Conservation (phyloP, 2,888 invertebrate species). For the Oscheius myriophilus region DNA sequence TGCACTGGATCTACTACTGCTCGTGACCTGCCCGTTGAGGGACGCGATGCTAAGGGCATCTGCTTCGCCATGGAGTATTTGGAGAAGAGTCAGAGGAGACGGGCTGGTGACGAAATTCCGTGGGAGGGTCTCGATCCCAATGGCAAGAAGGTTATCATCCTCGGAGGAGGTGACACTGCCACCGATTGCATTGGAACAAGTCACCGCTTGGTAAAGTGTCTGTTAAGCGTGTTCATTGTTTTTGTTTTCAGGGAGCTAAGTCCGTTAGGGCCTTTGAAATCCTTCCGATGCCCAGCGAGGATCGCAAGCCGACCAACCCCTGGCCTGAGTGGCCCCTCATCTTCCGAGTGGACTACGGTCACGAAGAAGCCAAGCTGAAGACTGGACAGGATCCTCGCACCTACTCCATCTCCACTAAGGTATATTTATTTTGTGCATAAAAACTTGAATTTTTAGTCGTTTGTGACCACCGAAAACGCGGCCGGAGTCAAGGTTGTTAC, state of each 20-base stretch:
- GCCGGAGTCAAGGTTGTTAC: conserved; percentile 74
- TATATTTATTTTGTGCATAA: conserved; percentile 56
- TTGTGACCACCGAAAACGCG: conserved; percentile 58
- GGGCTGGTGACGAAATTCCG: conserved; percentile 72
- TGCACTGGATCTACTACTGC: conserved; percentile 97
- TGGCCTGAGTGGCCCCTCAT: conserved; percentile 99
- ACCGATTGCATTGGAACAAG: conserved; percentile 99
- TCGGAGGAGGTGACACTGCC: conserved; percentile 87
- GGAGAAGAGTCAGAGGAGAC: conserved; percentile 94
- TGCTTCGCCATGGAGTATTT: conserved; percentile 98
- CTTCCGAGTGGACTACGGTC: conserved; percentile 96
- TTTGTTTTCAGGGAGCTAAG: conserved; percentile 92
- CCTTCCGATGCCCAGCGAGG: conserved; percentile 86
- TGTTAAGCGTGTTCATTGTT: not conserved
- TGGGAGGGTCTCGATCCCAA: conserved; percentile 81
- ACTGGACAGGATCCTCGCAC: conserved; percentile 91
- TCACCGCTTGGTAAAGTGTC: conserved; percentile 78
- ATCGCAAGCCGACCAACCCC: conserved; percentile 87
- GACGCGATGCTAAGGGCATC: conserved; percentile 86
- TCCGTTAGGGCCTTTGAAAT: conserved; percentile 96
- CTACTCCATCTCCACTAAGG: conserved; percentile 91
- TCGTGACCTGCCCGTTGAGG: conserved; percentile 80
- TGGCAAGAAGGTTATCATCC: conserved; percentile 91
- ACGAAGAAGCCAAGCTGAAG: conserved; percentile 85
- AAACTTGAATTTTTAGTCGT: conserved; percentile 39